These are phyloP conservation scores for Lottia scabra DNA, from an alignment of 2,888 invertebrate species.

Conservation along the genomic window DNA sequence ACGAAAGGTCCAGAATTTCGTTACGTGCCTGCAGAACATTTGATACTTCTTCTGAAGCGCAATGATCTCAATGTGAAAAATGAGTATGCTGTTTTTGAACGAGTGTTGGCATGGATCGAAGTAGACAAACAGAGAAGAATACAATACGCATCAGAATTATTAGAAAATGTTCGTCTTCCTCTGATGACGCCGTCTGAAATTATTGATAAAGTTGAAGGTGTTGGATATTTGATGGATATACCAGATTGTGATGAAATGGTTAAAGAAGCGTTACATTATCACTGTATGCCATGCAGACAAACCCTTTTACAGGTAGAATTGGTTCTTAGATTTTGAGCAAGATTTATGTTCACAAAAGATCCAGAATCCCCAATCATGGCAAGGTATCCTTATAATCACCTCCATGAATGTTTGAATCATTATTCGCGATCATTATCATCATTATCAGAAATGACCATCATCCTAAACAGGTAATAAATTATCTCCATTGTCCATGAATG, in stretches of 20 bases:
- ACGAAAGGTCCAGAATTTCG: conserved; percentile 38
- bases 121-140: conserved; percentile 35
- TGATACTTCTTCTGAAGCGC: conserved; percentile 38
- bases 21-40: conserved; percentile 39
- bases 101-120: conserved; percentile 46
- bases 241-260: conserved; percentile 52
- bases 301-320: conserved; percentile 47
- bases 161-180: conserved; percentile 48
- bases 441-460: too few species aligned
- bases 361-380: too few species aligned
- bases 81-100: conserved; percentile 48
- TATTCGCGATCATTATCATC: too few species aligned
- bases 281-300: conserved; percentile 54
- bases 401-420: too few species aligned
- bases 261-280: conserved; percentile 56
- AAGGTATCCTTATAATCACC: too few species aligned
- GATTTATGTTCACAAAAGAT: too few species aligned
- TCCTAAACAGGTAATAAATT: too few species aligned
- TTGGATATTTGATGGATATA: conserved; percentile 45
- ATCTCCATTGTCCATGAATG: too few species aligned
- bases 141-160: conserved; percentile 36
- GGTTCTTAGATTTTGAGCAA: too few species aligned
- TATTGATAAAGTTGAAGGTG: conserved; percentile 53
- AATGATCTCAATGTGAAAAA: conserved; percentile 37
- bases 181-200: conserved; percentile 45